Base-by-base conservation (phyloP, 2,113 vertebrate species). In the Procavia capensis region DNA sequence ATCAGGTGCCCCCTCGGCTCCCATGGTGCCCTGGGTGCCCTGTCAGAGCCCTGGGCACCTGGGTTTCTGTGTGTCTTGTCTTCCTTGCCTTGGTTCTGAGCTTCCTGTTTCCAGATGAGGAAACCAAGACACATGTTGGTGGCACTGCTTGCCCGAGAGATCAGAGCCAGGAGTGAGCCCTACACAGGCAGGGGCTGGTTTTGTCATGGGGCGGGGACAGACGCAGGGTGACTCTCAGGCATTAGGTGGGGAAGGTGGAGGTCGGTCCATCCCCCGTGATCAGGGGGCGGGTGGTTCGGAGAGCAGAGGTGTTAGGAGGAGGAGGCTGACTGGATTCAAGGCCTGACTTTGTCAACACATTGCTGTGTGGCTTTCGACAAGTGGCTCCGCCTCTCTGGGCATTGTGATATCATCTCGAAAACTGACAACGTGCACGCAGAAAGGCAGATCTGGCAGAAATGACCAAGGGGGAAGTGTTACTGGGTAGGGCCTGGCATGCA, bases 1-100 rank as follows among this genome's bases (percentile, higher is more conserved):
- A 64, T 39, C 25, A 5, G 47, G 25, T 41, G 50, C 78, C 81
- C 50, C 14, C 1, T 3, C 3, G 6, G 74, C 41, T 27, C 57
- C 72, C 27, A 43, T 2, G 3, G 36, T 0, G 0, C 59, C 50
- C 25, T 8, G 10, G 22, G 36, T 0, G 0, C n/a, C 39, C 20
- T 82, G 59, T 34, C 24, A 1, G 2, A 1, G n/a, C 20, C 25
- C 57, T 16, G 36, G 47, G 27, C 39, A 8, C 59, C 59, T 50
- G 22, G 70, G 50, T 19, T 22, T 43, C 70, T 4, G 8, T 22
- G 70, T 34, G n/a, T n/a, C n/a, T n/a, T n/a, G n/a, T n/a, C n/a
- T n/a, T n/a, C n/a, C n/a, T n/a, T n/a, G n/a, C n/a, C 54, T 10
- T 68, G 31, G n/a, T 64, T 41, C 68, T 5, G 2, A 39, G 54